Evolutionary conservation across 2,113 vertebrate species (phyloP).

Genomic region (Glaucidium brasilianum): DNA sequence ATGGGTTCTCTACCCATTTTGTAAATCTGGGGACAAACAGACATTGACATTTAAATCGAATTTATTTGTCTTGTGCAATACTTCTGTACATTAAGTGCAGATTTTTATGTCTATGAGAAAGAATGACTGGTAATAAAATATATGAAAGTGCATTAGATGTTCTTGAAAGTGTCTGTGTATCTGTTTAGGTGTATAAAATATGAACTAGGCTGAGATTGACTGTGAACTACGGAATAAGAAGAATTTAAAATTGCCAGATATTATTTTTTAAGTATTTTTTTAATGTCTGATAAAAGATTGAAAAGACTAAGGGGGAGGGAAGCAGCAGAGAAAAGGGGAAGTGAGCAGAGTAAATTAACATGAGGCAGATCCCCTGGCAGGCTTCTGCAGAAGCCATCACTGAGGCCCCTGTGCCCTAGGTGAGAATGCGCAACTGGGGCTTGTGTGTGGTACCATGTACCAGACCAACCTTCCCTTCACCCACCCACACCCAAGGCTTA

Average conservation of each 20-base stretch:
- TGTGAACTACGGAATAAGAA: not conserved
- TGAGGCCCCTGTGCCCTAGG: rapidly evolving
- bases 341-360: not conserved
- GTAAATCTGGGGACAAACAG: not conserved
- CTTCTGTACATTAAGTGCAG: not conserved
- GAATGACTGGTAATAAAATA: not conserved
- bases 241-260: not conserved
- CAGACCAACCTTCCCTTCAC: not conserved
- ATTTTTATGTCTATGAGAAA: not conserved
- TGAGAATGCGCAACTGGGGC: not conserved
- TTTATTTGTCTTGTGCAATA: not conserved
- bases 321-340: not conserved
- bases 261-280: not conserved
- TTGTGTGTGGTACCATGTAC: not conserved
- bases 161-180: not conserved
- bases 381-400: not conserved
- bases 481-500: not conserved
- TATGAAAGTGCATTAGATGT: not conserved
- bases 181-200: not conserved
- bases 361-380: not conserved
- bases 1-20: not conserved
- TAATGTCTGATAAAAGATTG: not conserved
- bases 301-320: not conserved
- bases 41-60: not conserved
- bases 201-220: not conserved